Percentiles rank a stretch among this genome's conserved stretches.
Conservation (phyloP, 2,888 invertebrate genomes). For the Drosophila anceps region DNA sequence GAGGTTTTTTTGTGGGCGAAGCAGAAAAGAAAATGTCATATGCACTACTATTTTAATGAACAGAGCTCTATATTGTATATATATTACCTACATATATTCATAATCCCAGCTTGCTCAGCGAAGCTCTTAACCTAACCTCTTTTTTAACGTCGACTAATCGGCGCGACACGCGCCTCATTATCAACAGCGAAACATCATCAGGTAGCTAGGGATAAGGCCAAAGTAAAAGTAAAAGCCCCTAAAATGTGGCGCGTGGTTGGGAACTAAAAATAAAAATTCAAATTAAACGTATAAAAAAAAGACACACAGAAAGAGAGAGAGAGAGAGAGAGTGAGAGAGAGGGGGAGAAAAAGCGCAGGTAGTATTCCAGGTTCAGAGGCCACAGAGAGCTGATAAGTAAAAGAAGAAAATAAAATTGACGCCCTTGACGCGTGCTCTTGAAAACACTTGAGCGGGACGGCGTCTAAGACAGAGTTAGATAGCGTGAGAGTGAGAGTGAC, state of each 20-base stretch:
- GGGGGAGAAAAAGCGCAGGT: conserved; percentile 49
- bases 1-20: background rate
- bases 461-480: background rate
- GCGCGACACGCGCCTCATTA: conserved; percentile 35
- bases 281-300: conserved; percentile 24
- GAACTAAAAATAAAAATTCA: conserved; percentile 34
- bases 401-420: background rate
- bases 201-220: conserved; percentile 35
- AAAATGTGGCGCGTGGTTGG: conserved; percentile 32
- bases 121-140: conserved; percentile 18
- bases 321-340: no score
- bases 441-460: background rate
- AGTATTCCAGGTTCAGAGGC: conserved; percentile 32
- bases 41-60: no score
- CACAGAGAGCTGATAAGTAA: conserved; percentile 32
- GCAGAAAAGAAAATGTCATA: no score
- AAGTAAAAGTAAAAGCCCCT: conserved; percentile 44
- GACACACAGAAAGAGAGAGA: background rate
- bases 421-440: conserved; percentile 41
- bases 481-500: background rate
- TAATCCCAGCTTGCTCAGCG: no score
- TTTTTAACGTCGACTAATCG: conserved; percentile 9
- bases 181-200: conserved; percentile 22
- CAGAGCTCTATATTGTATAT: no score
- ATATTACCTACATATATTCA: no score